Percentiles rank a stretch among this genome's conserved stretches.
Evolutionary conservation across 2,113 vertebrate genomes (phyloP).

Genomic region (Montifringilla adamsi): DNA sequence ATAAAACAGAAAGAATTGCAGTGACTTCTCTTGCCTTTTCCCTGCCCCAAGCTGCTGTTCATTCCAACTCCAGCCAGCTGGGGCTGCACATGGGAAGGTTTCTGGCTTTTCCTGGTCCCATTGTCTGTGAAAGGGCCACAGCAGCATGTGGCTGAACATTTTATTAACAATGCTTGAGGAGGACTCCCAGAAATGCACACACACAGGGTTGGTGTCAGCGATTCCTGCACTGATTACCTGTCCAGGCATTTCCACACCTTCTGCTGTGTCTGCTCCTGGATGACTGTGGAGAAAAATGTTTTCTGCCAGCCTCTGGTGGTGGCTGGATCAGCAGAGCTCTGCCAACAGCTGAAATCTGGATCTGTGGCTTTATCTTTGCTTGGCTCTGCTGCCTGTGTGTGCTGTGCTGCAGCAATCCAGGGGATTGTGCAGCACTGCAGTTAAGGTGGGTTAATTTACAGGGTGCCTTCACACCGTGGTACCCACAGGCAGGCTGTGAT

Average conservation of each 20-base stretch:
- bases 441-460: too few relatives aligned
- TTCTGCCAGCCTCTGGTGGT: not conserved
- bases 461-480: not conserved
- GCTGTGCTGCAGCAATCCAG: not conserved
- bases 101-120: not conserved
- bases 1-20: conserved; percentile 10
- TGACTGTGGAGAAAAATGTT: fast-evolving
- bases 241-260: not conserved
- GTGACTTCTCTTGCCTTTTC: not conserved
- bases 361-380: not conserved
- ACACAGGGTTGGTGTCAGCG: fast-evolving
- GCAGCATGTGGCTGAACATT: not conserved
- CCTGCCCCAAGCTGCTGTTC: not conserved
- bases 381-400: not conserved
- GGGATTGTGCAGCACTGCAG: fast-evolving
- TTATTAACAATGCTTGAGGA: not conserved
- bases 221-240: not conserved
- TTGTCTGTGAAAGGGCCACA: not conserved
- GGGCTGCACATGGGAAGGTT: not conserved
- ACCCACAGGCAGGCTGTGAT: not conserved
- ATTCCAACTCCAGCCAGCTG: fast-evolving
- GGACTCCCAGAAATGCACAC: not conserved
- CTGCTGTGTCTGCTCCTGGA: not conserved
- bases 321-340: not conserved
- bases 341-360: not conserved